Evolutionary conservation across 2,888 invertebrate genomes (phyloP).

Genomic region (Agonopterix alstromeriana): DNA sequence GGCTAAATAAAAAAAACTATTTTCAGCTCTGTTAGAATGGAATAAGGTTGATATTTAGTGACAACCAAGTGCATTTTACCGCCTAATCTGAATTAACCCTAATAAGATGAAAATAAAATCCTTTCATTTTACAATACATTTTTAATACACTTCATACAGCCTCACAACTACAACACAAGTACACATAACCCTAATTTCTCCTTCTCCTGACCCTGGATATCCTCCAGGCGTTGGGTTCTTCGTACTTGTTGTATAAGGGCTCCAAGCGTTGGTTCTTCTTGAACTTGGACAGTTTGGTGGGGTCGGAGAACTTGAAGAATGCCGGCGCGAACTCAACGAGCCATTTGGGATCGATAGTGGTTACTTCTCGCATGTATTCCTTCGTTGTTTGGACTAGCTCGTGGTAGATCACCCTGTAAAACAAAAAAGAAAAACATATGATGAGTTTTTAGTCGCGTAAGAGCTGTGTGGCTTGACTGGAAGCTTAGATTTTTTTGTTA

Average conservation of each 20-base stretch:
- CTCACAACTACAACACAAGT: neutral
- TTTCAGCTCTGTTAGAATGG: too few species aligned
- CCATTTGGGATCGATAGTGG: conserved; percentile 98
- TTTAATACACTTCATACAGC: too few species aligned
- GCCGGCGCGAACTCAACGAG: conserved; percentile 99
- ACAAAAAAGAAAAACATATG: neutral
- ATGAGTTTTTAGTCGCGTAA: too few species aligned
- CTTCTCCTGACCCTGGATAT: conserved; percentile 94
- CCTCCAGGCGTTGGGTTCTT: conserved; percentile 99
- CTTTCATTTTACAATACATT: too few species aligned
- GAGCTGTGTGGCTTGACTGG: too few species aligned
- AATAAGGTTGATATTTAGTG: too few species aligned
- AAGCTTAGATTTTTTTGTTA: too few species aligned
- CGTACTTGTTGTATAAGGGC: conserved; percentile 98
- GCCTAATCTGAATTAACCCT: too few species aligned
- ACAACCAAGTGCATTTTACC: too few species aligned
- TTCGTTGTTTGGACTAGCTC: conserved; percentile 99
- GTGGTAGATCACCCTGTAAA: conserved; percentile 94
- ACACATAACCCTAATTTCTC: conserved; percentile 80
- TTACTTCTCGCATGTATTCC: conserved; percentile 99
- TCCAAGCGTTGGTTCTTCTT: conserved; percentile 99
- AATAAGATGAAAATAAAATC: too few species aligned
- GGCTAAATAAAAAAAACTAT: too few species aligned
- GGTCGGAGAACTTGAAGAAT: conserved; percentile 99
- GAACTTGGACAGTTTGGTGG: conserved; percentile 98